phyloP scores from a whole-genome alignment of 2,888 invertebrate species.

The Heliconius sara region DNA sequence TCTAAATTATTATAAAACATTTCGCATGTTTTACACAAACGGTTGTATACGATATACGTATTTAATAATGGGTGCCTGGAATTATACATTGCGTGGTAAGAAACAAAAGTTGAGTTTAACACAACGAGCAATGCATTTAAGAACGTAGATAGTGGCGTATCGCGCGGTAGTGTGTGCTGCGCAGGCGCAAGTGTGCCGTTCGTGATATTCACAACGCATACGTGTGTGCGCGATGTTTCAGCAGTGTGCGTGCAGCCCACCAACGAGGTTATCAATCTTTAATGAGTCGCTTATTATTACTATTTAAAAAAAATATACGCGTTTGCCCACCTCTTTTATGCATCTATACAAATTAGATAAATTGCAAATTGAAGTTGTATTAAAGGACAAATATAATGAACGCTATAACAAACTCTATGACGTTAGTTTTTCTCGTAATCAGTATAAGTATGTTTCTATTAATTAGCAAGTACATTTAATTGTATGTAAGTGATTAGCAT shows the following conservation, averaged over 20 bases:
- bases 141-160: slow-evolving; percentile 56
- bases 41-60: slow-evolving; percentile 39
- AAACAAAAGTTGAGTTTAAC: slow-evolving; percentile 47
- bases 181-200: slow-evolving; percentile 52
- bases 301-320: slow-evolving; percentile 58
- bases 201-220: slow-evolving; percentile 43
- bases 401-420: neutral
- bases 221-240: slow-evolving; percentile 52
- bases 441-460: slow-evolving; percentile 39
- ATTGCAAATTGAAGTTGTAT: slow-evolving; percentile 19
- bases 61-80: slow-evolving; percentile 48
- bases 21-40: slow-evolving; percentile 31
- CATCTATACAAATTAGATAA: slow-evolving; percentile 48
- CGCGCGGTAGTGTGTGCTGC: slow-evolving; percentile 43
- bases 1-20: neutral
- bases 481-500: slow-evolving; percentile 41
- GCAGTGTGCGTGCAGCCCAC: slow-evolving; percentile 61
- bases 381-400: neutral
- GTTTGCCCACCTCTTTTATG: slow-evolving; percentile 54
- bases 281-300: slow-evolving; percentile 68
- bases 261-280: slow-evolving; percentile 76
- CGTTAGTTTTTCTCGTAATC: slow-evolving; percentile 35
- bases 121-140: slow-evolving; percentile 55
- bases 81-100: slow-evolving; percentile 58
- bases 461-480: slow-evolving; percentile 44